phyloP scores from a whole-genome alignment of 1,140 invertebrate species.

The Centruroides sculpturatus region DNA sequence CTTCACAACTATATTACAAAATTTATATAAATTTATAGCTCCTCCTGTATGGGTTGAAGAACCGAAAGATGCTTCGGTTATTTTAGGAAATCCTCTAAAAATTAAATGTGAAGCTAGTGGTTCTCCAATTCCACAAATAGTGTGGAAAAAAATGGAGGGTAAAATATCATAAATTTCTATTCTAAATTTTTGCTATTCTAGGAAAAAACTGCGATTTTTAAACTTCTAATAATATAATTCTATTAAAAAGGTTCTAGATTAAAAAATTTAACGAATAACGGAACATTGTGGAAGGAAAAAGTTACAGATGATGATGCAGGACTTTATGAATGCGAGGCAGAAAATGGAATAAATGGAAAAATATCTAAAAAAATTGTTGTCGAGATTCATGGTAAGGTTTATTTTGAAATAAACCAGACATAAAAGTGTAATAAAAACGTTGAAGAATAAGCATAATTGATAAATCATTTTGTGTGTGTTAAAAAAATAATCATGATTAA shows the following conservation, averaged over 20 bases:
- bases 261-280: too few species aligned
- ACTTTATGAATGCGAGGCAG: conserved; percentile 11
- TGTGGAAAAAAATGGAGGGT: conserved; percentile 7
- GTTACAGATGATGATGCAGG: conserved; percentile 2
- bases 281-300: too few species aligned
- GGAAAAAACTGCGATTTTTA: too few species aligned
- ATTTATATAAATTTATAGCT: conserved; percentile 40
- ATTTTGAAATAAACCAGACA: not conserved
- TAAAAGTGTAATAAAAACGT: not conserved
- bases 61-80: conserved; percentile 46
- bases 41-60: conserved; percentile 81
- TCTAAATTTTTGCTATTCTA: too few species aligned
- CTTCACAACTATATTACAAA: not conserved
- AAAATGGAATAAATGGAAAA: conserved; percentile 6
- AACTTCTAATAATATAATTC: too few species aligned
- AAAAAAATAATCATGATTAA: too few species aligned
- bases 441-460: too few species aligned
- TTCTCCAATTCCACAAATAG: conserved; percentile 1
- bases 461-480: too few species aligned
- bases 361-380: not conserved
- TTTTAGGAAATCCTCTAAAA: not conserved
- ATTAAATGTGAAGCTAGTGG: not conserved
- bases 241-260: too few species aligned
- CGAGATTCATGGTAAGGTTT: conserved; percentile 6
- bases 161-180: not conserved